Base-by-base conservation (phyloP, 2,113 vertebrate species). In the Naja naja region DNA sequence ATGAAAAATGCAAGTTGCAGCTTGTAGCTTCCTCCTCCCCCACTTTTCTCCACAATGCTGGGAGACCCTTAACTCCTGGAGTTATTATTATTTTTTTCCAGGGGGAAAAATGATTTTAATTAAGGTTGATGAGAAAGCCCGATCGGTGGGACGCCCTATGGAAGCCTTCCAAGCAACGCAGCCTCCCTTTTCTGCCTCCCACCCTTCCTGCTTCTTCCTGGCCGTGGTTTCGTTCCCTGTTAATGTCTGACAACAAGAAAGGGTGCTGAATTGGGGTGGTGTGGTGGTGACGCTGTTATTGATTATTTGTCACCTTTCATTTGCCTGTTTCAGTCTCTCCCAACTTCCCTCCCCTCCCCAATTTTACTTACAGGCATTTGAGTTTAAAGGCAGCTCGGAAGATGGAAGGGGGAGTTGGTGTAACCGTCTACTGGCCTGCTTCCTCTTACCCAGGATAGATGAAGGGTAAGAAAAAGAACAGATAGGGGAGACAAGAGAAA, bases 261-360 rank as follows among this genome's bases (percentile, higher is more conserved):
- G 93, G 30, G 94, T 95, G 89, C 91, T 56, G 89, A 92, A 94
- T 93, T 94, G 90, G 94, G 85, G 1, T 14, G 25, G 27, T 0
- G 12, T 2, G 12, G 11, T n/a, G 30, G 0, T 30, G 58, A 81
- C 0, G 34, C n/a, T 85, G 93, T 94, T 97, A 97, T 98, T 97
- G 97, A 98, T 98, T 97, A 97, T 97, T 97, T 98, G 98, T 98
- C 97, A 94, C 94, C 96, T 95, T 95, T 94, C 95, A 97, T 98
- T 97, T 98, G 97, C 97, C 94, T 93, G 92, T 95, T 94, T 95
- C 96, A 96, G 94, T 97, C 96, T 96, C 93, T 97, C 97, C 95
- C 20, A 93, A 12, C 20, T 5, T 10, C 18, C 7, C 6, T 39
- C 20, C 3, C 3, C 90, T 23, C 43, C 53, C 20, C 43, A 95